Evolutionary conservation across 2,888 invertebrate genomes (phyloP).

Genomic region (Harpalus rufipes): DNA sequence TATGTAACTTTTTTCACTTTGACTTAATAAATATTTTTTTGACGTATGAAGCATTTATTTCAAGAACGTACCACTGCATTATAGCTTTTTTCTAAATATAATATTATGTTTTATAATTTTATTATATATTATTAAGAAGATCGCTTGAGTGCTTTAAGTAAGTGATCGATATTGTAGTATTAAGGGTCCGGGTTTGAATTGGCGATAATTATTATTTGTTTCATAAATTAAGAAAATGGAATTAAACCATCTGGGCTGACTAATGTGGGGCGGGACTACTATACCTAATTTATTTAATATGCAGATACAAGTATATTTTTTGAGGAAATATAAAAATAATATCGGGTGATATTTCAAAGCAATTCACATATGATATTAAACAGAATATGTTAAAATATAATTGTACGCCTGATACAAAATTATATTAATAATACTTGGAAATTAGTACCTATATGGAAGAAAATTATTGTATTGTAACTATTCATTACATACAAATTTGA

Average conservation of each 20-base stretch:
- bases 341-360: background rate
- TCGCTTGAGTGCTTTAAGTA: no score
- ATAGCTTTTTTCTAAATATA: background rate
- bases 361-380: background rate
- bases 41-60: no score
- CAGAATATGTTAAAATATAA: background rate
- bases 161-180: no score
- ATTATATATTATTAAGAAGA: background rate
- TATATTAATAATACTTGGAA: slow-evolving; percentile 1
- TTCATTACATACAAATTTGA: background rate
- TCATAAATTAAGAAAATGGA: no score
- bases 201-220: no score
- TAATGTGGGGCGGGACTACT: no score
- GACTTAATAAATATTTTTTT: no score
- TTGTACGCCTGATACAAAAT: background rate
- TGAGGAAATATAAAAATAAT: background rate
- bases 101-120: background rate
- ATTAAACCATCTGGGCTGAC: no score
- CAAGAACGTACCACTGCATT: no score
- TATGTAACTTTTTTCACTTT: no score
- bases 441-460: background rate
- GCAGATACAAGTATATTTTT: background rate
- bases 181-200: no score
- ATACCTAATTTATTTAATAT: no score
- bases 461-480: background rate